These are phyloP conservation scores for Phasia obesa DNA, from an alignment of 2,888 invertebrate species.

Conservation along the genomic window DNA sequence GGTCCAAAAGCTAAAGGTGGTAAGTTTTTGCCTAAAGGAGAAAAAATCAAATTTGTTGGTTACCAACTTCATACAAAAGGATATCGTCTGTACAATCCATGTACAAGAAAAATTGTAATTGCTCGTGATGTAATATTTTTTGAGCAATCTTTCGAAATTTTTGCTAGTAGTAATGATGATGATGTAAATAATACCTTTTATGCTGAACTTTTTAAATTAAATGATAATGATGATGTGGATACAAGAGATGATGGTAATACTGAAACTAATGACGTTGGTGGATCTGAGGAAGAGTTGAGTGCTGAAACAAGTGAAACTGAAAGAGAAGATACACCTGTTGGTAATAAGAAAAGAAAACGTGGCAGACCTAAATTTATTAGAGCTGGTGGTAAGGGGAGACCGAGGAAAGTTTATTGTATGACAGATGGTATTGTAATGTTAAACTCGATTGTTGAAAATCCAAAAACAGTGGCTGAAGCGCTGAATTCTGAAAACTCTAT, in stretches of 20 bases:
- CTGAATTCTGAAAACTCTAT: conserved; percentile 47
- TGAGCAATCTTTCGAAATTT: too few species aligned
- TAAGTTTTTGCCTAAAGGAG: too few species aligned
- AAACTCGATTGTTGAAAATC: conserved; percentile 51
- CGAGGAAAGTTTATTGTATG: conserved; percentile 35
- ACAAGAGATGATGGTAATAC: background rate
- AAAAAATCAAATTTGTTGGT: too few species aligned
- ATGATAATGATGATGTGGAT: background rate
- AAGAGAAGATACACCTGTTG: background rate
- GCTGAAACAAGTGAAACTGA: background rate
- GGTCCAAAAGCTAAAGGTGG: too few species aligned
- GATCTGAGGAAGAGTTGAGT: too few species aligned
- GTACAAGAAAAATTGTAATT: too few species aligned
- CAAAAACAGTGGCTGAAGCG: conserved; percentile 39
- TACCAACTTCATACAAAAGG: too few species aligned
- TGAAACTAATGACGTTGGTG: background rate
- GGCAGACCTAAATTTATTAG: conserved; percentile 35
- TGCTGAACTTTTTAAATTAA: background rate
- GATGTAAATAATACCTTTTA: background rate
- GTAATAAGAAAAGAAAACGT: conserved; percentile 4
- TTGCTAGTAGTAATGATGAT: too few species aligned
- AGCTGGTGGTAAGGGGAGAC: conserved; percentile 44
- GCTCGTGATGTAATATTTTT: too few species aligned
- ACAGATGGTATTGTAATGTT: conserved; percentile 23
- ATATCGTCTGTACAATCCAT: too few species aligned